phyloP scores from a whole-genome alignment of 2,888 invertebrate genomes.

The Lucinisca nassula region DNA sequence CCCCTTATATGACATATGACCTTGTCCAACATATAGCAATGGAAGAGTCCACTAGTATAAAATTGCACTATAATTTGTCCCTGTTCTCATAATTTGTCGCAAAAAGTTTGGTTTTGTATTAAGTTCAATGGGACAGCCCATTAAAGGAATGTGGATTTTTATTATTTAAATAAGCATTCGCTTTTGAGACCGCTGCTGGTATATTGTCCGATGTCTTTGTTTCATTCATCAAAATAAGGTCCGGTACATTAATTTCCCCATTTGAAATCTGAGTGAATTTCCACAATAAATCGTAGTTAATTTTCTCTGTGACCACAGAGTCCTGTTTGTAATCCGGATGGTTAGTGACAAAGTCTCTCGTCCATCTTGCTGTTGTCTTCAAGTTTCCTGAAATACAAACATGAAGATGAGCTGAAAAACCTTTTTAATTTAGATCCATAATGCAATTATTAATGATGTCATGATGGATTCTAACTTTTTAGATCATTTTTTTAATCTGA shows the following conservation, averaged over 20 bases:
- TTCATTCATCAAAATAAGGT: constrained; percentile 72
- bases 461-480: too few relatives aligned
- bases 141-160: constrained; percentile 32
- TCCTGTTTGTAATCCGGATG: constrained; percentile 98
- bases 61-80: too few relatives aligned
- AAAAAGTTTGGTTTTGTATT: too few relatives aligned
- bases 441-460: too few relatives aligned
- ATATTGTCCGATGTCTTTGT: constrained; percentile 82
- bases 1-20: too few relatives aligned
- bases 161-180: constrained; percentile 69
- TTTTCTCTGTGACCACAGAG: constrained; percentile 93
- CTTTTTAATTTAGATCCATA: too few relatives aligned
- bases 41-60: too few relatives aligned
- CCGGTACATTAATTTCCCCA: constrained; percentile 71
- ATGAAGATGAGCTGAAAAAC: too few relatives aligned
- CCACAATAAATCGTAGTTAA: constrained; percentile 85
- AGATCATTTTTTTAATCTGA: too few relatives aligned
- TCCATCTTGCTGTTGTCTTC: constrained; percentile 98
- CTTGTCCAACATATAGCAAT: too few relatives aligned
- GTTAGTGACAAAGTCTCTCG: constrained; percentile 95
- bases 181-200: constrained; percentile 81
- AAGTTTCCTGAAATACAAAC: constrained; percentile 93
- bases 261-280: constrained; percentile 75
- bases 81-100: too few relatives aligned
- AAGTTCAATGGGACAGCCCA: too few relatives aligned